Evolutionary conservation across 2,888 invertebrate genomes (phyloP), one percentile per base, ranked within the genome.

Genomic region (Nymphalis polychloros): DNA sequence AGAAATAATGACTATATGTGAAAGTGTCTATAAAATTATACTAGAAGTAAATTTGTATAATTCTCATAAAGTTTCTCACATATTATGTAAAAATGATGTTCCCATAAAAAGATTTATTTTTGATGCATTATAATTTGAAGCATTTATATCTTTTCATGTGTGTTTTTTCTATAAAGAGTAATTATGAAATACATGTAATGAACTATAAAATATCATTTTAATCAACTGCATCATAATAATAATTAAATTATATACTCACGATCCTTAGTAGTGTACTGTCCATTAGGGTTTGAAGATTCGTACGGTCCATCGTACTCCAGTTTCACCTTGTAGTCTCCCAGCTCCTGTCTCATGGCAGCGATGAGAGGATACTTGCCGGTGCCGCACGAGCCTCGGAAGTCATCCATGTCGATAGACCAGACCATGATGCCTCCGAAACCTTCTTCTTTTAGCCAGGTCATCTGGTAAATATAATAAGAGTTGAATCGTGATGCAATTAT

Each of bases 361-460:
- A 98, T 95, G 59, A 98, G 92, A 0, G 98, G 98, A 85, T 96
- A 98, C 81, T 97, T 97, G 55, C 97, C 97, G 64, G 96, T 95
- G 13, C 98, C 98, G 80, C 98, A 98, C 13, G 95, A 95, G 13
- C 98, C 98, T 73, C 95, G 93, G 92, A 98, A 98, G 87, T 98
- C 98, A 81, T 98, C 98, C 97, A 98, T 96, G 81, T 98, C 98
- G 35, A 98, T 94, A 0, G 98, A 98, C 98, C 98, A 98, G 62
- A 98, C 96, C 97, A 98, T 98, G 67, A 98, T 97, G 23, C 98
- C 98, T 52, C 98, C 98, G 75, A 97, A 97, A 35, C 97, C 98
- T 94, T 97, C 97, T 81, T 97, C 97, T 84, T 97, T 97, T 69
- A 98, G 92, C 98, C 98, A 98, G 69, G 96, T 95, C 95, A 97